A percentile compares a stretch with the other conserved stretches of the same genome.
These are phyloP conservation scores for Argynnis bischoffii DNA, from an alignment of 2,888 invertebrate species.

Conservation along the genomic window DNA sequence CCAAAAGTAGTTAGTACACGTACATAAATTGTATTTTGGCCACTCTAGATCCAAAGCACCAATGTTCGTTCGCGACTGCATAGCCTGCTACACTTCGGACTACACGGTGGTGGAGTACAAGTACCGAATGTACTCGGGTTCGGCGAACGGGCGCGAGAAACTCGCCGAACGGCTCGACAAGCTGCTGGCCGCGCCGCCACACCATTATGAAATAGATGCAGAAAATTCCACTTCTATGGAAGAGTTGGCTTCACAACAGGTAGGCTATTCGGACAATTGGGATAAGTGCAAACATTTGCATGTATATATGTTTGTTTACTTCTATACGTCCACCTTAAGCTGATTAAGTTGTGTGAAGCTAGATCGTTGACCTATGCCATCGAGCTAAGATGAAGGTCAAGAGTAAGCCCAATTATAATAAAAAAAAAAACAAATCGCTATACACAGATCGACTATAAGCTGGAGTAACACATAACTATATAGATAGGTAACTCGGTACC, in stretches of 20 bases:
- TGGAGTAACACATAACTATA: too few species aligned
- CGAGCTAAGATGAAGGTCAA: too few species aligned
- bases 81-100: conserved; percentile 93
- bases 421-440: too few species aligned
- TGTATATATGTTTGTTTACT: too few species aligned
- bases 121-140: conserved; percentile 88
- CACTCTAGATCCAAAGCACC: conserved; percentile 86
- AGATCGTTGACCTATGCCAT: too few species aligned
- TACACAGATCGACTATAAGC: too few species aligned
- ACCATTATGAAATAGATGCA: conserved; percentile 92
- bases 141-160: conserved; percentile 85
- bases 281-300: too few species aligned
- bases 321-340: too few species aligned
- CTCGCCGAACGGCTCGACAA: conserved; percentile 85
- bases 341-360: too few species aligned
- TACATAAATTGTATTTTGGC: neutral
- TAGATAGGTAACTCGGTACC: too few species aligned
- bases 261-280: conserved; percentile 31
- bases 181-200: conserved; percentile 87
- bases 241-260: conserved; percentile 63
- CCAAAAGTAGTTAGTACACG: too few species aligned
- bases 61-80: conserved; percentile 93
- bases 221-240: conserved; percentile 76
- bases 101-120: conserved; percentile 93
- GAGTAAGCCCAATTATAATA: too few species aligned